phyloP scores from a whole-genome alignment of 1,140 invertebrate genomes.

The Cylas formicarius region DNA sequence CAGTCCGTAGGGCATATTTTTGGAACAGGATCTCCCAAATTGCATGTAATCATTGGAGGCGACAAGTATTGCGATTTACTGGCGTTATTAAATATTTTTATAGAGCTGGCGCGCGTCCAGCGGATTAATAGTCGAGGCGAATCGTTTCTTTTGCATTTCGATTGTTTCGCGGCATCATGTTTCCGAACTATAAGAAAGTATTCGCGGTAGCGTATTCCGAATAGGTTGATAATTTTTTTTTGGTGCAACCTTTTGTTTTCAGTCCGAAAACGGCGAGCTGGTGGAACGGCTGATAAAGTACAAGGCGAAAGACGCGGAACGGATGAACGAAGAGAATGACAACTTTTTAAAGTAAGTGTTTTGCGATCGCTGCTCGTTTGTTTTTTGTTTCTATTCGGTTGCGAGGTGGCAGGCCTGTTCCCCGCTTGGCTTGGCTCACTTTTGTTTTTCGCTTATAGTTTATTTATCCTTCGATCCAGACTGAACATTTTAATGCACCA shows the following conservation, averaged over 20 bases:
- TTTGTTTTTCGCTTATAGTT: too few species aligned
- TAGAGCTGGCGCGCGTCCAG: background rate
- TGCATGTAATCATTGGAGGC: background rate
- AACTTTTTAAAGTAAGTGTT: conserved; percentile 73
- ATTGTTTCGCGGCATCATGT: too few species aligned
- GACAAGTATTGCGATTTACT: conserved; percentile 1
- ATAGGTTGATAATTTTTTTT: too few species aligned
- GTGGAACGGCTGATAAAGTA: conserved; percentile 82
- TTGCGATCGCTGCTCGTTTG: too few species aligned
- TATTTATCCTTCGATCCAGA: too few species aligned
- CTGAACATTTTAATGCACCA: too few species aligned
- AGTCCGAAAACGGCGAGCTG: conserved; percentile 85
- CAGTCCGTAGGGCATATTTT: too few species aligned
- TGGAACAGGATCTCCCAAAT: background rate
- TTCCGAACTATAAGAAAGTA: too few species aligned
- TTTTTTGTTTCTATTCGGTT: conserved; percentile 11
- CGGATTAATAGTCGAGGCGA: too few species aligned
- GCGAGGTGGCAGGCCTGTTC: too few species aligned
- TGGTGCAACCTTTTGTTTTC: conserved; percentile 41
- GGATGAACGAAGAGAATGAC: conserved; percentile 91
- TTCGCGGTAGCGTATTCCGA: background rate
- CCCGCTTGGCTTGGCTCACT: too few species aligned
- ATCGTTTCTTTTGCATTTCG: too few species aligned
- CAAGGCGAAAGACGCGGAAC: conserved; percentile 89
- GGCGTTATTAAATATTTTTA: conserved; percentile 10